phyloP scores from a whole-genome alignment of 1,140 invertebrate species.

The Leptinotarsa lineolata region DNA sequence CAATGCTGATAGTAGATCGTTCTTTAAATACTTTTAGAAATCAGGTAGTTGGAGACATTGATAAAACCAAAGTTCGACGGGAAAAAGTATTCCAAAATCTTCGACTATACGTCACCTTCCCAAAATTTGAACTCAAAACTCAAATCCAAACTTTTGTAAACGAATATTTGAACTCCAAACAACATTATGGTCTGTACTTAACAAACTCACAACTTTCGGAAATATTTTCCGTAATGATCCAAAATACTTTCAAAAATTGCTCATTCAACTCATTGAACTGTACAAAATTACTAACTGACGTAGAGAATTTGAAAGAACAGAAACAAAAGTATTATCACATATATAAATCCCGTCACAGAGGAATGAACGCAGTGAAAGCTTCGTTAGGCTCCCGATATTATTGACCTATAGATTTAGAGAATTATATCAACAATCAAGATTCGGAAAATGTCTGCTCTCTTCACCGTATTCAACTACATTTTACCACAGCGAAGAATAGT shows the following conservation, averaged over 20 bases:
- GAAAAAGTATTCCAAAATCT: neutral
- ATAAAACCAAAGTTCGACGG: neutral
- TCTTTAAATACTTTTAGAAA: neutral
- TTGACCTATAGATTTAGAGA: neutral
- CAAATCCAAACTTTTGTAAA: neutral
- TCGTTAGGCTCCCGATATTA: no score
- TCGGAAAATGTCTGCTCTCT: no score
- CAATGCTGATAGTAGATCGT: neutral
- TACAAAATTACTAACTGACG: neutral
- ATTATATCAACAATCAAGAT: neutral
- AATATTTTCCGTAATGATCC: neutral
- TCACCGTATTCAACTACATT: no score
- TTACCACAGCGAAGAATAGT: no score
- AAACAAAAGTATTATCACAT: neutral
- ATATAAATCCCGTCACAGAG: no score
- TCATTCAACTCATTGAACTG: neutral
- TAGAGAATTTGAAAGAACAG: neutral
- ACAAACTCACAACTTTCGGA: neutral
- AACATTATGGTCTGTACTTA: neutral
- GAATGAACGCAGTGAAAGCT: no score
- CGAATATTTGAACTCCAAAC: neutral
- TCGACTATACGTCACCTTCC: neutral
- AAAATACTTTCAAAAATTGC: neutral
- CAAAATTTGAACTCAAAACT: neutral
- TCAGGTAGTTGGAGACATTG: neutral